phyloP scores from a whole-genome alignment of 2,888 invertebrate species.

The Thecocarcelia acutangulata region DNA sequence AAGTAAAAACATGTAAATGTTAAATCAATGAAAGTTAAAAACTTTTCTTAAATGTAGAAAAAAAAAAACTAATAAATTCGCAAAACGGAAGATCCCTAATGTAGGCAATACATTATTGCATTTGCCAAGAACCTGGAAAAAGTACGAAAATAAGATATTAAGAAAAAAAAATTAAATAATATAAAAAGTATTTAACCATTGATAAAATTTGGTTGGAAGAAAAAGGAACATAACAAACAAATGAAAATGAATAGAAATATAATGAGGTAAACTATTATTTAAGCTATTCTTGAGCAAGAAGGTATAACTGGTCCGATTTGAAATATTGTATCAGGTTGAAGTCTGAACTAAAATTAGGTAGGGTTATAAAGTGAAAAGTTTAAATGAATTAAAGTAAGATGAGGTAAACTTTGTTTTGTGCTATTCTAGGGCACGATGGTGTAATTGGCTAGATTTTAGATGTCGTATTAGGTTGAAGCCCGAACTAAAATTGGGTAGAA shows the following conservation, averaged over 20 bases:
- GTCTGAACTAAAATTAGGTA: not conserved
- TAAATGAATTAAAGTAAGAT: too few relatives aligned
- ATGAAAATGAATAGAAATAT: not conserved
- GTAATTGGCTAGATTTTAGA: too few relatives aligned
- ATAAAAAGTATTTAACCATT: slow-evolving; percentile 47
- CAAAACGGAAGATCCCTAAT: slow-evolving; percentile 50
- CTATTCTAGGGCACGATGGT: too few relatives aligned
- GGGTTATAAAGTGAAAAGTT: too few relatives aligned
- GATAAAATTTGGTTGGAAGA: slow-evolving; percentile 22
- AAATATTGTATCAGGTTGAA: too few relatives aligned
- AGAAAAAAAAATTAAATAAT: slow-evolving; percentile 26
- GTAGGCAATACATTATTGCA: slow-evolving; percentile 54
- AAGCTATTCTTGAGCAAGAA: not conserved
- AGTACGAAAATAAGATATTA: too few relatives aligned
- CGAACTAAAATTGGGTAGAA: too few relatives aligned
- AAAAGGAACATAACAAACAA: slow-evolving; percentile 7
- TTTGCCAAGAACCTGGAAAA: too few relatives aligned
- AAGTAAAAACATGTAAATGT: too few relatives aligned
- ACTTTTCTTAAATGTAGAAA: slow-evolving; percentile 11
- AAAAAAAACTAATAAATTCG: not conserved
- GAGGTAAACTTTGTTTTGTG: too few relatives aligned
- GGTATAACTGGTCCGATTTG: too few relatives aligned
- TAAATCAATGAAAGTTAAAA: slow-evolving; percentile 23
- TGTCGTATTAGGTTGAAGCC: too few relatives aligned
- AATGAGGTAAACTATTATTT: not conserved